Base-by-base conservation (phyloP, 2,113 vertebrate species). In the Prochilodus magdalenae region DNA sequence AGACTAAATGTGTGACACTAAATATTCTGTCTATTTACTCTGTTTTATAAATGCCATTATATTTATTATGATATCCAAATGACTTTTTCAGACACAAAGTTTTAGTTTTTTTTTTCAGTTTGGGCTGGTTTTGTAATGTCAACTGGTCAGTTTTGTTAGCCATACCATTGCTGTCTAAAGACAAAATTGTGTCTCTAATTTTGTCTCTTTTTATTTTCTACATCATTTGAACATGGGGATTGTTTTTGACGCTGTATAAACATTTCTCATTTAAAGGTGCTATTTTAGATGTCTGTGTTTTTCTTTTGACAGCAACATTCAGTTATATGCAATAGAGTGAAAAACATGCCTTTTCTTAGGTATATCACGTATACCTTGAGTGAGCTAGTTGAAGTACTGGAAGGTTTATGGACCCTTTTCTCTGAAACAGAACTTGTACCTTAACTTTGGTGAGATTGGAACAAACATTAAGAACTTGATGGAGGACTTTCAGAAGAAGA, bases 401-500 rank as follows among this genome's bases (percentile, higher is more conserved):
- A 49, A 15, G 62, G 4, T 44, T 65, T 44, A 27, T 51, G 18
- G 5, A 57, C 3, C 0, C 0, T 60, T 81, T 79, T 55, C 44
- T 87, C 57, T 67, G 67, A 0, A 27, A 53, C 88, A 99, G 97
- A 99, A 99, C 90, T 93, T 99, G 94, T 98, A 99, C 91, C 91
- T 99, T 90, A 99, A 99, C 91, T 99, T 99, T 0, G 98, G 97
- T 0, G 98, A 99, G 85, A 99, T 99, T 1, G 98, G 98, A 84
- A 97, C 95, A 73, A 99, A 99, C 90, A 99, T 99, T 83, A 98
- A 97, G 91, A 98, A 97, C 86, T 93, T 99, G 53, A 99, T 99
- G 98, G 98, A 99, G 80, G 98, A 99, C 81, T 99, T 99, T 84
- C 97, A 99, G 93, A 97, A 94, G 93, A 97, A 94, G 89, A 97